A percentile compares a stretch with the other conserved stretches of the same genome.
These are phyloP conservation scores for Monomorium pharaonis DNA, from an alignment of 1,140 invertebrate species.

Conservation along the genomic window DNA sequence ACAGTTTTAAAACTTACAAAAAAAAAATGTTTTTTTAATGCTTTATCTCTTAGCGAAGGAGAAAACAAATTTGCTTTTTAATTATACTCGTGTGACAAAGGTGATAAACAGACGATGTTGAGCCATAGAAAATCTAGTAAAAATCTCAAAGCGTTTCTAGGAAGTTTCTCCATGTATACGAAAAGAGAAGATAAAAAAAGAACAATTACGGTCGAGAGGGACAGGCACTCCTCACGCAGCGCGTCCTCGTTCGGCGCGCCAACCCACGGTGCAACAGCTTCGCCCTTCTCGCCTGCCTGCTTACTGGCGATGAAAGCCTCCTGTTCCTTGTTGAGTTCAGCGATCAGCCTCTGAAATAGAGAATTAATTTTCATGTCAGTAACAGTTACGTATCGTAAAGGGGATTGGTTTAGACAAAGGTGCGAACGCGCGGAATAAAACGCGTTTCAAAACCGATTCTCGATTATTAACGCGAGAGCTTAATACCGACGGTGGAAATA, in stretches of 20 bases:
- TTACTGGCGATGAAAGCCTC: constrained; percentile 97
- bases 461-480: constrained; percentile 13
- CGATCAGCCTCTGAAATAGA: constrained; percentile 93
- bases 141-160: neutral
- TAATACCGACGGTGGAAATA: constrained; percentile 2
- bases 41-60: neutral
- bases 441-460: neutral
- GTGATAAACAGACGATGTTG: neutral
- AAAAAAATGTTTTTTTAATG: neutral
- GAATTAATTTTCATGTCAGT: constrained; percentile 61
- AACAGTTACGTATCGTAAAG: neutral
- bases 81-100: neutral
- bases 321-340: constrained; percentile 98
- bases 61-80: neutral
- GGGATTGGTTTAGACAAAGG: neutral
- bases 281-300: constrained; percentile 88
- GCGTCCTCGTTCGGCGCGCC: constrained; percentile 95
- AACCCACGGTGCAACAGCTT: constrained; percentile 95
- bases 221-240: constrained; percentile 97
- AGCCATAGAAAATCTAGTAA: neutral
- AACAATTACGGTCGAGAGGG: constrained; percentile 91
- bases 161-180: neutral
- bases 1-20: neutral
- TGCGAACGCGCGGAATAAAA: neutral
- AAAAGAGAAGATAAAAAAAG: constrained; percentile 13